Evolutionary conservation across 2,113 vertebrate species (phyloP), one percentile per base, ranked within the genome.

Genomic region (Hyaena hyaena): DNA sequence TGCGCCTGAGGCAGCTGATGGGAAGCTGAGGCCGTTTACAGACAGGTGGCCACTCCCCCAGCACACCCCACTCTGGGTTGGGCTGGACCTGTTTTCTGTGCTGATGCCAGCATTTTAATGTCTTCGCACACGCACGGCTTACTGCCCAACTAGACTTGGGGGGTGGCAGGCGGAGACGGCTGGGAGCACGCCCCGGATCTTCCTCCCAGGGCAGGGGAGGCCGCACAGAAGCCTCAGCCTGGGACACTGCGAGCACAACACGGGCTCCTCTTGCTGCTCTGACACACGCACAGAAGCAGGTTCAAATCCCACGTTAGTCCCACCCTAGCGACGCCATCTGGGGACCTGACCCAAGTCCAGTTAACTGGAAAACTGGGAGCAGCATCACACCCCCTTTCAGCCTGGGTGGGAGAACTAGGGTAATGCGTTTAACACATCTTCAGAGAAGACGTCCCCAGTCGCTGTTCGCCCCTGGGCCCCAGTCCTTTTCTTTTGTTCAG

Each of bases 111-210:
- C 26, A 28, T 26, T 69, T 17, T 33, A 15, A 79, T 5, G 23
- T 66, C 58, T n/a, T 10, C 26, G 73, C 39, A 77, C 61, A 43
- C 1, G 11, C 11, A 24, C 4, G 68, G 79, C 55, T 55, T 39
- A 61, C 0, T 74, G 28, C 5, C 87, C 45, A 55, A 6, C 31
- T 3, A 69, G 48, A 68, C 35, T 0, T 1, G 11, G 39, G n/a
- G 7, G n/a, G 39, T 26, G n/a, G 55, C 31, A 0, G 12, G 28
- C 28, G 23, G 9, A 73, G 82, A 14, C 2, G 1, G 26, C 33
- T 12, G 4, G 3, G 10, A 8, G 48, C 45, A 58, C 0, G 0
- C 2, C 5, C 55, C 23, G 5, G 14, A 15, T 43, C 8, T 10
- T 31, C 45, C 19, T 61, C n/a, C 43, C 31, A 3, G 0, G 1